Base-by-base conservation (phyloP, 2,888 invertebrate species). In the Notodonta ziczac region DNA sequence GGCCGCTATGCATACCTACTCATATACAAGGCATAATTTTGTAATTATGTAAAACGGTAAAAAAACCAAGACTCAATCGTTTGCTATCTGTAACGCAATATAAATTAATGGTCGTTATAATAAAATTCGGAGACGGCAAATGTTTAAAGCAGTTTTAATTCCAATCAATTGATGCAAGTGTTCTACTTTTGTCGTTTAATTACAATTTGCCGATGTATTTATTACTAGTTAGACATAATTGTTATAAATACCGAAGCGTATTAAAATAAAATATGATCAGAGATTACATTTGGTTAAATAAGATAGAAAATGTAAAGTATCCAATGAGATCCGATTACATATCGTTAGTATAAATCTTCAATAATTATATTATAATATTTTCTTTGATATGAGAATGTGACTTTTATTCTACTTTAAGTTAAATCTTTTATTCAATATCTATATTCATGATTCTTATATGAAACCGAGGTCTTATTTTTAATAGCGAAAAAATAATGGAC, bases 1-100 rank as follows among this genome's bases (percentile, higher is more conserved):
- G 61, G 44, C 60, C 65, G 64, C 32, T 59, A 76, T 73, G 78
- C 65, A 73, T 74, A 79, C 77, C 74, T 80, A 84, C 85, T 85
- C 86, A 82, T 88, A 89, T 84, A 86, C 81, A 83, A 86, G 82
- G 86, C 87, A 90, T 91, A 90, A 90, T 90, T 90, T 90, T 87
- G 89, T 92, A 90, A 91, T 91, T 90, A 91, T 89, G 86, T 89
- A 88, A 91, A 91, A 88, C 90, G 90, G 87, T 90, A 89, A 88
- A 91, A 85, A 90, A 87, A 80, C 76, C 81, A 81, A 84, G 82
- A 83, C 85, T 79, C 86, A 90, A 89, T 85, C 85, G 87, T 86
- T 91, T 82, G 85, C 86, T 89, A 90, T 90, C 84, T 89, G 87
- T 89, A 91, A 89, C 88, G 88, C 86, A 90, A 90, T 87, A 89